These are phyloP conservation scores for Furnarius figulus DNA, from an alignment of 2,113 vertebrate genomes.

Conservation along the genomic window DNA sequence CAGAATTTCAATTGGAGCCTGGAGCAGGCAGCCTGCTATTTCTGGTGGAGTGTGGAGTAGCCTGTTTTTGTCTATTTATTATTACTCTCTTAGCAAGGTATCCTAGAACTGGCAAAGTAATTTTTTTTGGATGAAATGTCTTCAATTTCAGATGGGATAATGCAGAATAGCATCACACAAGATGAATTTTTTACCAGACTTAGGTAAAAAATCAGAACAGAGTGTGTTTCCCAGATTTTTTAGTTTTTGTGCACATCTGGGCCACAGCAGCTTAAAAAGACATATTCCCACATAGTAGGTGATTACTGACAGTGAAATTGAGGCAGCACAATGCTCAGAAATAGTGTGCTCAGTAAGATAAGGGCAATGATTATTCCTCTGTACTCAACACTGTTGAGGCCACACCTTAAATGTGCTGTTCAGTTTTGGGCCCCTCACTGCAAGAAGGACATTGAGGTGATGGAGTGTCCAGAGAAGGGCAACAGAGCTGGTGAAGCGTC, in stretches of 20 bases:
- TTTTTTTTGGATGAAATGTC: background rate
- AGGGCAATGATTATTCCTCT: background rate
- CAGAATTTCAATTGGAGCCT: conserved; percentile 20
- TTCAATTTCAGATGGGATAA: background rate
- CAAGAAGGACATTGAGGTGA: background rate
- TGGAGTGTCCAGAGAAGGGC: background rate
- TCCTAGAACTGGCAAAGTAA: background rate
- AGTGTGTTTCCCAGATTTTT: background rate
- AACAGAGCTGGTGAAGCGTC: background rate
- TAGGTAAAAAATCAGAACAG: background rate
- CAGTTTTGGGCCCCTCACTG: background rate
- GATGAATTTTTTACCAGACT: background rate
- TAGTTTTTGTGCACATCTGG: background rate
- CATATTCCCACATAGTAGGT: background rate
- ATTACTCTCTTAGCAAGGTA: background rate
- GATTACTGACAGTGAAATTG: background rate
- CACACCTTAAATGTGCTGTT: background rate
- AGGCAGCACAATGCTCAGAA: background rate
- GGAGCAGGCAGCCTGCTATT: conserved; percentile 10
- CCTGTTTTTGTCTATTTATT: background rate
- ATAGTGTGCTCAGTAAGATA: background rate
- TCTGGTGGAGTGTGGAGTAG: background rate
- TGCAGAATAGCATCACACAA: background rate
- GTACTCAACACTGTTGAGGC: background rate
- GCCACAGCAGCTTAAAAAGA: background rate